A percentile compares a stretch with the other conserved stretches of the same genome.
phyloP scores from a whole-genome alignment of 2,113 vertebrate species.

The Sinocyclocheilus anophthalmus region DNA sequence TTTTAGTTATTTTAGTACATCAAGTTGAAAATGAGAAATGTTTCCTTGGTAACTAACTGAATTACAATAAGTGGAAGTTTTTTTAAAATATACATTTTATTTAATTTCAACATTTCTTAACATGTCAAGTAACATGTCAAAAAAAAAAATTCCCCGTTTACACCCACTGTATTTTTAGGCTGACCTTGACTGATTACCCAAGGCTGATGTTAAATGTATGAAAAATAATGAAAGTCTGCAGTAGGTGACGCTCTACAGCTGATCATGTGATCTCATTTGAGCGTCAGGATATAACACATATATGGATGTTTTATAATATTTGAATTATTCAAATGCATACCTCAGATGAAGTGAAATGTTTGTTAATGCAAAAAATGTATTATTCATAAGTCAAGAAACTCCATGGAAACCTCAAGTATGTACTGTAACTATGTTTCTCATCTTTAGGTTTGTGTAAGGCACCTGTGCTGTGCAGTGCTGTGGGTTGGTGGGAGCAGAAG shows the following conservation, averaged over 20 bases:
- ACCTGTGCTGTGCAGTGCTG: constrained; percentile 86
- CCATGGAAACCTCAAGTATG: not conserved
- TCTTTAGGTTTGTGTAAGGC: constrained; percentile 1
- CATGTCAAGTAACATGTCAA: too few species aligned
- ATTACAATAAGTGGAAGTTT: too few species aligned
- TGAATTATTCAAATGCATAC: not conserved
- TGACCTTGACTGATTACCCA: not conserved
- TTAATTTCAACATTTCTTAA: too few species aligned
- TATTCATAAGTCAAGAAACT: not conserved
- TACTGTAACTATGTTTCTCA: not conserved
- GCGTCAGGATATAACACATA: not conserved
- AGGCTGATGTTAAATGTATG: not conserved
- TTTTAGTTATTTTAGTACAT: too few species aligned
- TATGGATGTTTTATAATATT: not conserved
- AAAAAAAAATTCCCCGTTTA: too few species aligned
- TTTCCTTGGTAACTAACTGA: too few species aligned
- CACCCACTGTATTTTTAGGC: too few species aligned
- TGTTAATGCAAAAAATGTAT: not conserved
- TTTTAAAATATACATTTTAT: too few species aligned
- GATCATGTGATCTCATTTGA: not conserved
- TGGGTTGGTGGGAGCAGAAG: constrained; percentile 80
- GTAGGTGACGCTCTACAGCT: not conserved
- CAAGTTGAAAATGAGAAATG: too few species aligned
- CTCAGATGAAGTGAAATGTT: not conserved
- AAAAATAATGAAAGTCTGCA: not conserved